Percentiles rank a stretch among this genome's conserved stretches.
phyloP scores from a whole-genome alignment of 2,797 vertebrate genomes.

The Eutrigla gurnardus region DNA sequence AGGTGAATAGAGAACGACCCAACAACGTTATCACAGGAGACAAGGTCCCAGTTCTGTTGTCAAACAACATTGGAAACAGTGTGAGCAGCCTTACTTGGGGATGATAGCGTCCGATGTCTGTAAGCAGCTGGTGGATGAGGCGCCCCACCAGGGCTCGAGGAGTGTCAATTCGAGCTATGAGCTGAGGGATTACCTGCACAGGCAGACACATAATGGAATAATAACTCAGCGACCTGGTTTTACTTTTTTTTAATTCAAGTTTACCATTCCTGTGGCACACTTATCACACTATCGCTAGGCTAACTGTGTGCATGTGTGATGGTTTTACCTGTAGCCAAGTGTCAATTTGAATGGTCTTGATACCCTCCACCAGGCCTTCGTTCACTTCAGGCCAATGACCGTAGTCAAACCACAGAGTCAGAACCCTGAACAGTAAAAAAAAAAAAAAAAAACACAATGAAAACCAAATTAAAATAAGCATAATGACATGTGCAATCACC shows the following conservation, averaged over 20 bases:
- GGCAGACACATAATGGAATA: background rate
- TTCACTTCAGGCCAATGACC: slow-evolving; percentile 99
- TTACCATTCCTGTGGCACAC: background rate
- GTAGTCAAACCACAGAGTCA: slow-evolving; percentile 99
- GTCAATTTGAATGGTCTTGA: slow-evolving; percentile 99
- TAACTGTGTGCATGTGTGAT: background rate
- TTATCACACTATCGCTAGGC: background rate
- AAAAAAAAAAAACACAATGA: background rate
- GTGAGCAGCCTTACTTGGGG: slow-evolving; percentile 87
- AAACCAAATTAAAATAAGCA: too few relatives aligned
- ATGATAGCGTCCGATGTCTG: slow-evolving; percentile 97
- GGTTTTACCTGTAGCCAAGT: slow-evolving; percentile 95
- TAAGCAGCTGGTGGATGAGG: slow-evolving; percentile 98
- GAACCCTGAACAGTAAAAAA: slow-evolving; percentile 84
- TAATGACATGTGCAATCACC: slow-evolving; percentile 34
- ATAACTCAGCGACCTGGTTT: background rate
- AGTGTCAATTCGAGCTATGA: slow-evolving; percentile 98
- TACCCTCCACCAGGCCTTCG: slow-evolving; percentile 97
- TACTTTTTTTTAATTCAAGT: background rate
- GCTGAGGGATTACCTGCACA: slow-evolving; percentile 95
- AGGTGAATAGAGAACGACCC: slow-evolving; percentile 36
- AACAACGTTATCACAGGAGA: slow-evolving; percentile 3
- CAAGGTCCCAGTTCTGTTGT: background rate
- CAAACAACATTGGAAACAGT: background rate
- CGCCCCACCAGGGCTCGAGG: slow-evolving; percentile 95